A percentile compares a stretch with the other conserved stretches of the same genome.
Evolutionary conservation across 1,140 invertebrate species (phyloP).

Genomic region (Rhopalosiphum padi): DNA sequence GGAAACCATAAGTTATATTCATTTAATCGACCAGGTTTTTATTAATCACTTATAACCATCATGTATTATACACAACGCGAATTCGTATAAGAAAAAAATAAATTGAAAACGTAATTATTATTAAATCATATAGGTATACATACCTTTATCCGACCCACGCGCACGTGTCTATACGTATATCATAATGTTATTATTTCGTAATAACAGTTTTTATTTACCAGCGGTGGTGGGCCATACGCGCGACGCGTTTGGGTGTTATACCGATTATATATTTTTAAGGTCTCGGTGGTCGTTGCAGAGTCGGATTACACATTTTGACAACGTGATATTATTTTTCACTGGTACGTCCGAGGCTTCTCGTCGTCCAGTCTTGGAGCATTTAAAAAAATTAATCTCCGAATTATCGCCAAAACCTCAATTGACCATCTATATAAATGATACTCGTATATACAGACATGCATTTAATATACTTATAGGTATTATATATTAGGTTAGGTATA

Average conservation of each 20-base stretch:
- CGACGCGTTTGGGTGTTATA: slow-evolving; percentile 10
- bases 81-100: slow-evolving; percentile 8
- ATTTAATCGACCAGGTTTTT: background rate
- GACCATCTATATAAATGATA: background rate
- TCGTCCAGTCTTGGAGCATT: background rate
- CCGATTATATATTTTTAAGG: slow-evolving; percentile 34
- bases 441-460: no score
- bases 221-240: background rate
- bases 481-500: background rate
- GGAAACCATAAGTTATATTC: background rate
- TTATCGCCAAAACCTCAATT: slow-evolving; percentile 28
- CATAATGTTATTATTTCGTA: slow-evolving; percentile 18
- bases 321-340: slow-evolving; percentile 24
- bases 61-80: background rate
- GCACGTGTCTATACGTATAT: background rate
- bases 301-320: slow-evolving; percentile 23
- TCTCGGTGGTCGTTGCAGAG: background rate
- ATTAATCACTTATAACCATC: background rate
- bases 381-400: background rate
- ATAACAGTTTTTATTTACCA: slow-evolving; percentile 1
- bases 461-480: background rate
- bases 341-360: slow-evolving; percentile 32
- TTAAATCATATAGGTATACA: background rate
- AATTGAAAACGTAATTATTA: background rate
- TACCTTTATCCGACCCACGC: background rate